phyloP scores from a whole-genome alignment of 2,888 invertebrate species.

The Tribolium freemani region DNA sequence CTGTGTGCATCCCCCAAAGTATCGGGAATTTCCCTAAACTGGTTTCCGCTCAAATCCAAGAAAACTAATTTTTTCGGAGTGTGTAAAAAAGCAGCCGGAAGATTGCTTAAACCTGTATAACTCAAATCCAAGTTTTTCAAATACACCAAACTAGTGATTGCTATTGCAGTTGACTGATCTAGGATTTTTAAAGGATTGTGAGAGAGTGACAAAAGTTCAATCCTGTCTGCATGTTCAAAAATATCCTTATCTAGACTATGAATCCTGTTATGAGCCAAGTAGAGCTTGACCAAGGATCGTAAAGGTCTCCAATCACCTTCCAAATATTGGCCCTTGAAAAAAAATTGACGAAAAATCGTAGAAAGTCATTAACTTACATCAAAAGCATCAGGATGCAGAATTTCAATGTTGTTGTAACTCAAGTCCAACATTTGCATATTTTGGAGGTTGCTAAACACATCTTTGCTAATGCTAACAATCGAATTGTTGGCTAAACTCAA shows the following conservation, averaged over 20 bases:
- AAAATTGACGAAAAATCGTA: conserved; percentile 6
- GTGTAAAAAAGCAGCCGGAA: conserved; percentile 79
- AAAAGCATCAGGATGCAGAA: conserved; percentile 76
- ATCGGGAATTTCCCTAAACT: conserved; percentile 73
- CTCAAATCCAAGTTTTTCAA: conserved; percentile 80
- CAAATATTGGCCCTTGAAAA: conserved; percentile 73
- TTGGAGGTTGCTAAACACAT: conserved; percentile 76
- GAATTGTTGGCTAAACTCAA: conserved; percentile 76
- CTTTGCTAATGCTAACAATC: conserved; percentile 74
- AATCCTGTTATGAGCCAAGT: conserved; percentile 79
- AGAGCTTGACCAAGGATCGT: conserved; percentile 72
- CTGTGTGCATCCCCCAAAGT: conserved; percentile 74
- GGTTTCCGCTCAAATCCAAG: conserved; percentile 75
- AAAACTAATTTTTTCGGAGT: conserved; percentile 75
- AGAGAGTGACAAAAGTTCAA: conserved; percentile 78
- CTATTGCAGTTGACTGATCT: conserved; percentile 75
- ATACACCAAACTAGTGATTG: conserved; percentile 75
- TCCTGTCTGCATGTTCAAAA: conserved; percentile 79
- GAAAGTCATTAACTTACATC: conserved; percentile 71
- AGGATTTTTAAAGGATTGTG: conserved; percentile 82
- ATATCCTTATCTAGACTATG: conserved; percentile 79
- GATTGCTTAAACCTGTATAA: conserved; percentile 73
- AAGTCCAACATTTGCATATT: conserved; percentile 77
- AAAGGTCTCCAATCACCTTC: conserved; percentile 75
- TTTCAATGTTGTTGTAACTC: conserved; percentile 77